Percentiles rank a stretch among this genome's conserved stretches.
Evolutionary conservation across 2,888 invertebrate genomes (phyloP).

Genomic region (Xylophagus ater): DNA sequence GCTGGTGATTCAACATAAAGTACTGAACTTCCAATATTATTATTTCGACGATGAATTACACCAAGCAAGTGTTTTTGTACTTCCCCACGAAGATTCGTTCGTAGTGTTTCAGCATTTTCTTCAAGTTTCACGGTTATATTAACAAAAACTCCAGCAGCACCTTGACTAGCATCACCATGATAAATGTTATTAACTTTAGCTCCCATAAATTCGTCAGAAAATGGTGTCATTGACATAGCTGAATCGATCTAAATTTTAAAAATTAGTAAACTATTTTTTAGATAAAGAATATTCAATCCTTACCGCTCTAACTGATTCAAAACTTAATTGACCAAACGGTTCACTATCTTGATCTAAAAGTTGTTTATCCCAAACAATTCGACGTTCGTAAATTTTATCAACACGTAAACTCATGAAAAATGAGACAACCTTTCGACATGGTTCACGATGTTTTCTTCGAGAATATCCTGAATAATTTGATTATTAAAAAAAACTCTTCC

Average conservation of each 20-base stretch:
- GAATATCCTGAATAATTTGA: constrained; percentile 42
- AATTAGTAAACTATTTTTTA: constrained; percentile 4
- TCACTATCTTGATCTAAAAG: constrained; percentile 67
- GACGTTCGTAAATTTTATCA: constrained; percentile 69
- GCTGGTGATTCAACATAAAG: constrained; percentile 73
- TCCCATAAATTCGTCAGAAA: constrained; percentile 76
- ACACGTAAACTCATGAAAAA: constrained; percentile 69
- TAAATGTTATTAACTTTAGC: constrained; percentile 70
- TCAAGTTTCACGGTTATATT: constrained; percentile 73
- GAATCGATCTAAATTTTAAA: constrained; percentile 61
- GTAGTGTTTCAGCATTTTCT: constrained; percentile 60
- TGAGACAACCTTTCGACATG: constrained; percentile 66
- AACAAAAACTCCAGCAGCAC: constrained; percentile 67
- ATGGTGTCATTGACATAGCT: constrained; percentile 85
- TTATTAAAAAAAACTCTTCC: not conserved
- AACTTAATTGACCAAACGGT: constrained; percentile 69
- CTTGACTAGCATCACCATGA: constrained; percentile 53
- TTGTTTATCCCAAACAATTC: constrained; percentile 66
- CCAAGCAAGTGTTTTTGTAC: constrained; percentile 76
- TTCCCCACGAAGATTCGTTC: constrained; percentile 57
- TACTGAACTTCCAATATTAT: constrained; percentile 79
- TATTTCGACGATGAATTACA: constrained; percentile 68
- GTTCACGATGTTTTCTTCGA: constrained; percentile 59
- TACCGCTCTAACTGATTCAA: constrained; percentile 78
- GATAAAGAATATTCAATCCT: constrained; percentile 33